Evolutionary conservation across 2,797 vertebrate genomes (phyloP), one percentile per base, ranked within the genome.

Genomic region (Malacoraja senta): DNA sequence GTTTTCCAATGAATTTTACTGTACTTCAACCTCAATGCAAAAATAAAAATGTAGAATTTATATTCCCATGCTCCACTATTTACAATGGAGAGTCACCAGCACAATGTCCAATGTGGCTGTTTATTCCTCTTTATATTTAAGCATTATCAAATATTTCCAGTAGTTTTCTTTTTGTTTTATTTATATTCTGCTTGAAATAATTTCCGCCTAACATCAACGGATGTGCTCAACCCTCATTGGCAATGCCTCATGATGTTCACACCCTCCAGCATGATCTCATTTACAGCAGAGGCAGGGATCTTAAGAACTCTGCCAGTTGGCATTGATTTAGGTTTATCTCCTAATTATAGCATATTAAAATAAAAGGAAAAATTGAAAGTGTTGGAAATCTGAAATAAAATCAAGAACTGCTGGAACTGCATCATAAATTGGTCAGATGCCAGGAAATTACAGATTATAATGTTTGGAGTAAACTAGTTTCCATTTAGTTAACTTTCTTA

Each of bases 381-480:
- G 61, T 35, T 35, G 7, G 63, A 88, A 65, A 88, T 88, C 61
- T 88, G n/a, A 68, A 88, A 88, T 86, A 63, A 86, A 86, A 7
- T 63, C 1, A 17, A 12, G 1, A 68, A 68, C 32, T 2, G 17
- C 15, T 88, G 63, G 17, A 88, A 88, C 21, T 68, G 4, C 77
- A 35, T 13, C 77, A 78, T 8, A 35, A 17, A 88, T 35, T 29
- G 19, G 17, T 68, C n/a, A 68, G 68, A 63, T 88, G 63, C n/a
- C 65, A 88, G 63, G 61, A 68, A 68, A 68, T 68, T 0, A 19
- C 63, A 21, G 61, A 19, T 68, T 88, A 68, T 3, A 13, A 65
- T 88, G n/a, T 65, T 68, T 88, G n/a, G 84, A 63, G 63, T 88
- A 32, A 88, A 68, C n/a, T 68, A 19, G 21, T 68, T 88, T 68